Percentiles rank a stretch among this genome's conserved stretches.
These are phyloP conservation scores for Ciona savignyi DNA, from an alignment of 23 tunicate genomes.

Conservation along the genomic window DNA sequence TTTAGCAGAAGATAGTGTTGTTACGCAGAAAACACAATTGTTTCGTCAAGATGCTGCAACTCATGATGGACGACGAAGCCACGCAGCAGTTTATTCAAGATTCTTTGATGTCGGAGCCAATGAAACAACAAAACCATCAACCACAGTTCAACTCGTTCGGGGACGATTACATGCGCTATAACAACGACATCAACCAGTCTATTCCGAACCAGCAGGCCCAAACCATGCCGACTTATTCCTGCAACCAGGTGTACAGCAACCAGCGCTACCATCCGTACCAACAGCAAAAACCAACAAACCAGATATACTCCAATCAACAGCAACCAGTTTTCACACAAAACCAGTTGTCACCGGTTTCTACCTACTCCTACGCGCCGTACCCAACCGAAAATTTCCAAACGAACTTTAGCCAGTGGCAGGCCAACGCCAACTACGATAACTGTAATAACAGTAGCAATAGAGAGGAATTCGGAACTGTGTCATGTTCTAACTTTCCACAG, in stretches of 20 bases:
- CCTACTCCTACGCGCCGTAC: not conserved
- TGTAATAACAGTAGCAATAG: not conserved
- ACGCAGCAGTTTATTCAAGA: not conserved
- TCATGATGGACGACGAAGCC: not conserved
- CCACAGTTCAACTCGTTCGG: not conserved
- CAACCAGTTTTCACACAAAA: not conserved
- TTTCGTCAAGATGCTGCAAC: not conserved
- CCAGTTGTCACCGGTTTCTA: not conserved
- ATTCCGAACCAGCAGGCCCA: not conserved
- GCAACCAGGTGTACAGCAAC: not conserved
- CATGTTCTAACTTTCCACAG: not conserved
- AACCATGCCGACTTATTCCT: not conserved
- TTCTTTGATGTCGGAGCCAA: not conserved
- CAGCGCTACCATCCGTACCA: slow-evolving; percentile 2
- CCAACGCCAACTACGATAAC: not conserved
- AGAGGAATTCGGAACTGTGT: not conserved
- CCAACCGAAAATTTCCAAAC: not conserved
- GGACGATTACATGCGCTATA: not conserved
- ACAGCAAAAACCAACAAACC: not conserved
- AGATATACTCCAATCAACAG: not conserved
- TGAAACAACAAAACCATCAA: not conserved
- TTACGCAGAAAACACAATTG: not conserved
- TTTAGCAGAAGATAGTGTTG: not conserved
- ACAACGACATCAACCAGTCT: not conserved
- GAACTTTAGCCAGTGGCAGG: not conserved